Evolutionary conservation across 2,797 vertebrate genomes (phyloP), one percentile per base, ranked within the genome.

Genomic region (Notoglanidium macrostoma): DNA sequence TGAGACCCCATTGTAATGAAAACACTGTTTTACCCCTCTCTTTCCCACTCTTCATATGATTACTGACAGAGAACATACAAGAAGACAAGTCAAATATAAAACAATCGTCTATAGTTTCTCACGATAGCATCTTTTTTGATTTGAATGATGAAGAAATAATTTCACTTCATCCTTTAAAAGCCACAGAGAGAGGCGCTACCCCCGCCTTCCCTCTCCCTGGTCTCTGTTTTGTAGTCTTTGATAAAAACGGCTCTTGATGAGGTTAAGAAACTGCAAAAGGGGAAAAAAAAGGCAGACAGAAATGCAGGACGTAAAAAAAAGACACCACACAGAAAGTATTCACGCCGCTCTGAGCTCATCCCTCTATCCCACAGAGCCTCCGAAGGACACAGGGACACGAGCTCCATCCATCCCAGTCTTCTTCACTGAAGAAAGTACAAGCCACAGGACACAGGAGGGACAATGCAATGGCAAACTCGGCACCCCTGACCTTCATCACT

Each of bases 351-450:
- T 65, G 79, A 79, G 35, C 78, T 29, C 40, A 55, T 87, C 76
- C 65, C 54, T 82, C 80, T 55, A 19, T 90, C 87, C 40, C 32
- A 67, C 84, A 40, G 0, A 85, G 65, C 72, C 73, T 85, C 83
- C 70, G 15, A 84, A 79, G 85, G 87, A 81, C 61, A 73, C 76
- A 74, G 85, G 80, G 51, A 70, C 55, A 83, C 83, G 86, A 80
- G 65, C 85, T 87, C 74, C 88, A 87, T 78, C 76, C 59, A 76
- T 87, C 88, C 67, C 70, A 87, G 87, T 90, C 84, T 93, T 93
- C 91, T 92, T 93, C 93, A 92, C 88, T 92, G 92, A 93, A 92
- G 92, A 93, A 92, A 93, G 90, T 91, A 91, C 90, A 89, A 91
- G 86, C 83, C 74, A 87, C 91, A 90, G 88, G 90, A 92, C 80